Conservation (phyloP, 2,797 vertebrate species). For the Clangula hyemalis region DNA sequence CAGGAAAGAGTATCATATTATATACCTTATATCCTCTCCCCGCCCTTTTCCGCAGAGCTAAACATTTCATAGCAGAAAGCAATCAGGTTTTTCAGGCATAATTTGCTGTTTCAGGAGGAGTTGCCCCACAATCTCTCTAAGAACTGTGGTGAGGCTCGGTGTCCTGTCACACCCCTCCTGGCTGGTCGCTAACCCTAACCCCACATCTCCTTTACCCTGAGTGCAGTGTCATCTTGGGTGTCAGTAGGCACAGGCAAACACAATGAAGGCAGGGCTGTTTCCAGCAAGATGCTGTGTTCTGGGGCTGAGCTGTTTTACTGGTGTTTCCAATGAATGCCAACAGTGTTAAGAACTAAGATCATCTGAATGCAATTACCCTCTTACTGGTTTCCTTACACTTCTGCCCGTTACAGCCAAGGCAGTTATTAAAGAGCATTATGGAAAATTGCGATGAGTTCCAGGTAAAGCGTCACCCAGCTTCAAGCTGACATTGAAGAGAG, state of each 20-base stretch:
- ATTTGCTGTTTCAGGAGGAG: neutral
- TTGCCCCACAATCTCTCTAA: neutral
- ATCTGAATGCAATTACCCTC: neutral
- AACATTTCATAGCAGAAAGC: neutral
- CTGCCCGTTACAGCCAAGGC: neutral
- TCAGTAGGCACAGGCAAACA: neutral
- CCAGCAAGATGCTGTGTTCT: neutral
- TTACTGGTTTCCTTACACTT: neutral
- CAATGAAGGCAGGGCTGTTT: neutral
- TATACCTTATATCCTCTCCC: neutral
- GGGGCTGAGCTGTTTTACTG: neutral
- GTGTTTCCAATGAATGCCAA: neutral
- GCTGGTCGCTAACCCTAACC: neutral
- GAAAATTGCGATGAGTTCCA: constrained; percentile 7
- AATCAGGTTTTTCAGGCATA: neutral
- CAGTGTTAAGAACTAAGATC: neutral
- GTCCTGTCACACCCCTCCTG: neutral
- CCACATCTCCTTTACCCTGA: neutral
- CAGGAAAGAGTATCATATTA: neutral
- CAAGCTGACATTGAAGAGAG: neutral
- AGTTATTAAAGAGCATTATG: neutral
- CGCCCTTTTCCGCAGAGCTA: neutral
- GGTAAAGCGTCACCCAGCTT: neutral
- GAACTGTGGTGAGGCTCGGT: neutral
- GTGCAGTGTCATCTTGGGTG: neutral